Evolutionary conservation across 2,888 invertebrate species (phyloP).

Genomic region (Philhelius pedissequus): DNA sequence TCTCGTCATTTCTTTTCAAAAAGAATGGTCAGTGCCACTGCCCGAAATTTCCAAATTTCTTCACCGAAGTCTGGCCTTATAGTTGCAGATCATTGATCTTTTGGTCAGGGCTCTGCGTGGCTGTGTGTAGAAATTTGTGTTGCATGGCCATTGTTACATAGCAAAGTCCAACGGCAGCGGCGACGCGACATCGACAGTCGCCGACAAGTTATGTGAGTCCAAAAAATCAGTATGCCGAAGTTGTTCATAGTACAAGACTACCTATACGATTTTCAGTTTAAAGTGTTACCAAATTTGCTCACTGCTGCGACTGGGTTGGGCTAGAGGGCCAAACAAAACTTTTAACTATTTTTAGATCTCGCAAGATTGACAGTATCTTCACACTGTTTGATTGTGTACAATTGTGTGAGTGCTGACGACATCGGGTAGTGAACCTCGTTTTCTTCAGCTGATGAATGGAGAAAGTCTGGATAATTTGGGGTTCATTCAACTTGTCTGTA

Average conservation of each 20-base stretch:
- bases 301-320: constrained; percentile 22
- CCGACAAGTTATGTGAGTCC: constrained; percentile 48
- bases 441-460: constrained; percentile 70
- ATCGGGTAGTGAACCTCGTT: constrained; percentile 69
- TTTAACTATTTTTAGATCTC: constrained; percentile 50
- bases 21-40: constrained; percentile 60
- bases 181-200: neutral
- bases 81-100: constrained; percentile 61
- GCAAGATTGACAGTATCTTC: constrained; percentile 41
- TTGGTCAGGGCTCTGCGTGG: neutral
- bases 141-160: constrained; percentile 61
- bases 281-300: constrained; percentile 56
- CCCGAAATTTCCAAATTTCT: constrained; percentile 49
- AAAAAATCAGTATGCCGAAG: constrained; percentile 49
- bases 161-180: constrained; percentile 16
- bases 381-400: neutral
- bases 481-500: constrained; percentile 68
- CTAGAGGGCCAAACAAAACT: constrained; percentile 32
- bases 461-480: constrained; percentile 70
- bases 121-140: constrained; percentile 60
- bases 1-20: constrained; percentile 38
- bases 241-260: neutral
- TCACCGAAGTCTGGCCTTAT: constrained; percentile 23
- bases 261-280: neutral
- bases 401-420: neutral